Base-by-base conservation (phyloP, 2,888 invertebrate genomes). In the Lydus trimaculatus region DNA sequence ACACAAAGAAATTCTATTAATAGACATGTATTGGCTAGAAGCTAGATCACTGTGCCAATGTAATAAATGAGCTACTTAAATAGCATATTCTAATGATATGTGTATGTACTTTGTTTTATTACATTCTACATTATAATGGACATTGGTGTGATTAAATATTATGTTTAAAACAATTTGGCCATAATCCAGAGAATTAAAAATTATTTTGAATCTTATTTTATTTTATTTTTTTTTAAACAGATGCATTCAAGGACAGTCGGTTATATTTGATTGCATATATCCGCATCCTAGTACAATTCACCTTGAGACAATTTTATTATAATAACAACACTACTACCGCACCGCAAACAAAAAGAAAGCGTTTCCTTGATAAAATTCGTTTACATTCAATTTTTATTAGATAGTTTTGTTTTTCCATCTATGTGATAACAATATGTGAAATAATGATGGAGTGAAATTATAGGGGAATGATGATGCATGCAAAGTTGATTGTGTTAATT, bases 401-500 rank as follows among this genome's bases (percentile, higher is more conserved):
- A n/a, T 43, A n/a, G n/a, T 43, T 43, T 43, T 43, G 17, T 15
- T 1, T 36, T 28, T 36, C 13, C 4, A 13, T 36, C 4, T 1
- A 36, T 36, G 13, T 33, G 36, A 36, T 36, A 33, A 33, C 33
- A 33, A 33, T 33, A 33, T 11, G 58, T 65, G 60, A 43, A 33
- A 58, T 67, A 69, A 66, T 67, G 65, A 71, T 69, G 65, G 43
- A 69, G 64, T 60, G 64, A 72, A 62, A 70, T 72, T 67, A 65
- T 69, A 73, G 69, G 61, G 65, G n/a, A 43, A 7, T 58, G 74
- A 72, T 70, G 72, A 75, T 74, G 73, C 78, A 78, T 78, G 76
- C 76, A 73, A n/a, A 79, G 79, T 79, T 78, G 78, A 79, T 78
- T 77, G 77, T 75, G 78, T 78, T 81, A 81, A 81, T 81, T 81